These are phyloP conservation scores for Pseudorhiza aurosa DNA, from an alignment of 30 jellyfish, hydroid and myxozoan genomes.

Conservation along the genomic window DNA sequence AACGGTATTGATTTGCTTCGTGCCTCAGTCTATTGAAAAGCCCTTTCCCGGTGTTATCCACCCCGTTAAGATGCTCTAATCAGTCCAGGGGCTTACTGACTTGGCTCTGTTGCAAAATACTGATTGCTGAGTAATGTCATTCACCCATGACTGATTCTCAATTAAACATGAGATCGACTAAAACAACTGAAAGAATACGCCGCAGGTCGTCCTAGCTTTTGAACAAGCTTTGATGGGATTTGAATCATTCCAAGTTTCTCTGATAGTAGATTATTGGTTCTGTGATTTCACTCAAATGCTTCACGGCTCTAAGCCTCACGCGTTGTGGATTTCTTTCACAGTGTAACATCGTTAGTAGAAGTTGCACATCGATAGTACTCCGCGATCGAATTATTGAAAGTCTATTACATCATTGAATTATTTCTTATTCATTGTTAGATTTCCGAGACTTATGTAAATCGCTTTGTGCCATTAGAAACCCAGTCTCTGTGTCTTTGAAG, in stretches of 20 bases:
- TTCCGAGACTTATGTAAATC: neutral
- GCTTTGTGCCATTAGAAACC: neutral
- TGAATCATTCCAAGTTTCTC: neutral
- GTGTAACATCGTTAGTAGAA: conserved; percentile 11
- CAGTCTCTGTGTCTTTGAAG: neutral
- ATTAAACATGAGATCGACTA: no score
- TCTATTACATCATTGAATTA: neutral
- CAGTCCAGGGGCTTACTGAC: no score
- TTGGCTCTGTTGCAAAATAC: no score
- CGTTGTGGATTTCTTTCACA: neutral
- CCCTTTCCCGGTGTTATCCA: no score
- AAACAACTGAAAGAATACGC: neutral
- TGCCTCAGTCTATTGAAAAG: no score
- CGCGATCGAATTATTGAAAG: neutral
- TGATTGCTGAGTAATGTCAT: no score
- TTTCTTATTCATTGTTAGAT: neutral
- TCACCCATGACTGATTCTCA: no score
- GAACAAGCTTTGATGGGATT: conserved; percentile 1
- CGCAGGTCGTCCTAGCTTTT: neutral
- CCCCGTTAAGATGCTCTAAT: no score
- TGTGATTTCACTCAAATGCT: neutral
- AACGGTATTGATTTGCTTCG: no score
- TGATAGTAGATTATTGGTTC: neutral
- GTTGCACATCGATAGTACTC: neutral
- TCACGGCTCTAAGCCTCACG: neutral